These are phyloP conservation scores for Peribatodes rhomboidaria DNA, from an alignment of 2,888 invertebrate genomes.

Conservation along the genomic window DNA sequence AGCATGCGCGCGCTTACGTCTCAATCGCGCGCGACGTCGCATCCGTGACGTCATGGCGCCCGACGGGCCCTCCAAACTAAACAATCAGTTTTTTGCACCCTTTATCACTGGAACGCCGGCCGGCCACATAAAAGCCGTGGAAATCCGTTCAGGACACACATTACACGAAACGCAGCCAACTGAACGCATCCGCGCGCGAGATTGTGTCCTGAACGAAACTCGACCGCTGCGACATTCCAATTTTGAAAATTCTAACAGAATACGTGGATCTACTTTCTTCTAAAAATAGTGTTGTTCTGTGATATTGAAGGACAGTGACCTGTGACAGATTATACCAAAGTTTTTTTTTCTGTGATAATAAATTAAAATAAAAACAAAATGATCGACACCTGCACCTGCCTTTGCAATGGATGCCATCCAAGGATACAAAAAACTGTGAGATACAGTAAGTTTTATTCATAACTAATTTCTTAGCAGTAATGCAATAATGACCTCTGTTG, in stretches of 20 bases:
- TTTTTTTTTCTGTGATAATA: conserved; percentile 73
- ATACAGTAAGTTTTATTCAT: conserved; percentile 63
- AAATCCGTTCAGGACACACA: conserved; percentile 84
- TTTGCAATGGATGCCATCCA: conserved; percentile 68
- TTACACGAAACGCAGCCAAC: conserved; percentile 79
- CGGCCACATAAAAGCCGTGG: conserved; percentile 81
- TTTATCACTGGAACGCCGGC: conserved; percentile 80
- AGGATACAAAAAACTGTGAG: conserved; percentile 58
- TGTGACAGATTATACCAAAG: conserved; percentile 54
- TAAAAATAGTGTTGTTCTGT: conserved; percentile 62
- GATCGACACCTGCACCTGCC: conserved; percentile 64
- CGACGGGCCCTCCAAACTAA: conserved; percentile 75
- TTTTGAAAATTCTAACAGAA: conserved; percentile 50
- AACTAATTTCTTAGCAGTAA: conserved; percentile 17
- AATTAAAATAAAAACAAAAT: conserved; percentile 60
- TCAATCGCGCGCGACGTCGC: conserved; percentile 72
- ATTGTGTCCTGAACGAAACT: conserved; percentile 64
- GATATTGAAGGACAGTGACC: conserved; percentile 50
- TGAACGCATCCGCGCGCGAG: conserved; percentile 75
- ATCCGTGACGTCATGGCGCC: conserved; percentile 76
- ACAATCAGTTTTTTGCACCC: conserved; percentile 85
- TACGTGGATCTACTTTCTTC: conserved; percentile 33
- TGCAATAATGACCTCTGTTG: conserved; percentile 3
- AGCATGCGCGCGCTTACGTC: conserved; percentile 75
- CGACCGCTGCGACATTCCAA: conserved; percentile 55